Evolutionary conservation across 2,797 vertebrate genomes (phyloP).

Genomic region (Mareca strepera): DNA sequence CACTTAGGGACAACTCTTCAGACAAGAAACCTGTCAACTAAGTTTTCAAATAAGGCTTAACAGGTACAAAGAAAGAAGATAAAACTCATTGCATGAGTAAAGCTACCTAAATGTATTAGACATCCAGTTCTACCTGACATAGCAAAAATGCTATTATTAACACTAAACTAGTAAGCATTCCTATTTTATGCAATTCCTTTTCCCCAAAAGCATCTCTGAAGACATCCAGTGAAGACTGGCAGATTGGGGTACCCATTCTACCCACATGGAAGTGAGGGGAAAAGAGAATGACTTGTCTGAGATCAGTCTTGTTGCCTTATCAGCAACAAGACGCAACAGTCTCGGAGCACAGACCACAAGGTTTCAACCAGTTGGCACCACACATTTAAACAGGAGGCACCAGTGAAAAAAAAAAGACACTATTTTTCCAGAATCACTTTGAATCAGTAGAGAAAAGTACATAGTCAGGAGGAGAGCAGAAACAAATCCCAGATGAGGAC

Average conservation of each 20-base stretch:
- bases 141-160: not conserved
- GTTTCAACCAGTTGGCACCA: not conserved
- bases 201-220: not conserved
- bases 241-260: not conserved
- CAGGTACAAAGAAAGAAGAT: not conserved
- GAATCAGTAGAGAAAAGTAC: not conserved
- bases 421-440: not conserved
- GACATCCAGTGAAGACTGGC: not conserved
- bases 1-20: not conserved
- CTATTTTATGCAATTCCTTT: not conserved
- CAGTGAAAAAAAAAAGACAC: not conserved
- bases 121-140: not conserved
- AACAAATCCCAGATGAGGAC: not conserved
- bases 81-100: not conserved
- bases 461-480: not conserved
- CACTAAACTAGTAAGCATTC: not conserved
- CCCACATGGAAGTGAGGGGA: not conserved
- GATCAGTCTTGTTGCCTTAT: not conserved
- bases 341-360: not conserved
- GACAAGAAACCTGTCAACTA: not conserved
- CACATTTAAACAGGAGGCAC: not conserved
- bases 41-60: not conserved
- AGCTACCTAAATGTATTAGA: not conserved
- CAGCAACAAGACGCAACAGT: not conserved
- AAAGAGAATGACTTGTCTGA: not conserved